These are phyloP conservation scores for Epizoanthus rinbou DNA, from an alignment of 92 coral and sea anemone species.

Conservation along the genomic window DNA sequence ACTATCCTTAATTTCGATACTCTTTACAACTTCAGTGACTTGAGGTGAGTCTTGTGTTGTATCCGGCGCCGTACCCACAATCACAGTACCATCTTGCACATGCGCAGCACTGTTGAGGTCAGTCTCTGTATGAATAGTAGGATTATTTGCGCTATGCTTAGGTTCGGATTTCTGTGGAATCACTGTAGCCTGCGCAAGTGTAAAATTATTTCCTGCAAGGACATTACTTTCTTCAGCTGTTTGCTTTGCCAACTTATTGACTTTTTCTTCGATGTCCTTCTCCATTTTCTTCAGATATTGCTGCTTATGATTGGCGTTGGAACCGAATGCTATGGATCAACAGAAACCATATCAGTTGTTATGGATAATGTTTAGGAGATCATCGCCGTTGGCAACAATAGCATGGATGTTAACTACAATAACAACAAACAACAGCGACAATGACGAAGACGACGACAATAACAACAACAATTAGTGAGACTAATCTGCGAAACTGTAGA, in stretches of 20 bases:
- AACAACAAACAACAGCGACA: too few species aligned
- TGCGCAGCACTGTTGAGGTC: not conserved
- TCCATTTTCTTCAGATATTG: conserved; percentile 59
- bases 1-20: conserved; percentile 16
- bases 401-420: too few species aligned
- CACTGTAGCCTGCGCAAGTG: not conserved
- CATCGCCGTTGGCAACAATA: too few species aligned
- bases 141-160: not conserved
- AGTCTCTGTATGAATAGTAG: conserved; percentile 41
- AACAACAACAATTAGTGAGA: too few species aligned
- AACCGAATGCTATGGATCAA: conserved; percentile 44
- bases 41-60: not conserved
- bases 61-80: conserved; percentile 8
- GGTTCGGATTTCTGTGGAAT: not conserved
- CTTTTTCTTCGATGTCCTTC: conserved; percentile 77
- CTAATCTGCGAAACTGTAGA: too few species aligned
- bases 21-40: conserved; percentile 30
- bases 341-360: not conserved
- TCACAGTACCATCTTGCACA: not conserved
- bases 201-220: not conserved
- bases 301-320: conserved; percentile 19
- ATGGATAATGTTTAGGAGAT: not conserved
- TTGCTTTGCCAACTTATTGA: conserved; percentile 53
- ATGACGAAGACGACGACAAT: too few species aligned
- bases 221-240: not conserved